Evolutionary conservation across 2,888 invertebrate species (phyloP), one percentile per base, ranked within the genome.

Genomic region (Dasysyrphus tricinctus): DNA sequence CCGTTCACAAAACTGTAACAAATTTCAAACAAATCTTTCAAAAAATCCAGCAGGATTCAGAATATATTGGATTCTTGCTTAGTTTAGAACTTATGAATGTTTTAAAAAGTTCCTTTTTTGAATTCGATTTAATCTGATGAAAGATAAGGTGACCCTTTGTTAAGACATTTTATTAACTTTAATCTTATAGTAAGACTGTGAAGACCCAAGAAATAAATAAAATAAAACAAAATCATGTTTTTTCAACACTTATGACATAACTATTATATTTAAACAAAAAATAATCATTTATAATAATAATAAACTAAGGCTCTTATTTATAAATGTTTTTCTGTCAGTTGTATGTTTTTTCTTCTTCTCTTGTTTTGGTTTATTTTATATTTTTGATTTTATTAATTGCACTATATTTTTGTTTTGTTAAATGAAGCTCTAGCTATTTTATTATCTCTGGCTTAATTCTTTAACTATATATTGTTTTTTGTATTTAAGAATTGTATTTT

Each of bases 371-470:
- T 24, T 24, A 6, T 44, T 44, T 44, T 37, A 6, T 9, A 3
- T n/a, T 29, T 65, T 67, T 37, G 29, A 61, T 73, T 65, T 19
- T 74, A 16, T 74, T 85, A 77, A 85, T 85, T 77, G 85, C 85
- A 85, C 85, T 81, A 81, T 81, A 56, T 16, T 70, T 56, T 70
- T 44, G n/a, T 57, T 72, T 57, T 32, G 19, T 81, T 63, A 70
- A 24, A 77, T 32, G 72, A 78, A 84, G 84, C 84, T 72, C 14
- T 73, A 80, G 76, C 77, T 80, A 69, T 73, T 39, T 67, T 19
- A 39, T 49, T 44, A 7, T 3, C 37, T 51, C 32, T 63, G 61
- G 37, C 19, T 69, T 63, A 80, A 76, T 80, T 59, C 56, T 39
- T 47, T 63, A n/a, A 61, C 24, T 44, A 47, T 63, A 47, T 63